Evolutionary conservation across 1,140 invertebrate genomes (phyloP).

Genomic region (Rhopalosiphum maidis): DNA sequence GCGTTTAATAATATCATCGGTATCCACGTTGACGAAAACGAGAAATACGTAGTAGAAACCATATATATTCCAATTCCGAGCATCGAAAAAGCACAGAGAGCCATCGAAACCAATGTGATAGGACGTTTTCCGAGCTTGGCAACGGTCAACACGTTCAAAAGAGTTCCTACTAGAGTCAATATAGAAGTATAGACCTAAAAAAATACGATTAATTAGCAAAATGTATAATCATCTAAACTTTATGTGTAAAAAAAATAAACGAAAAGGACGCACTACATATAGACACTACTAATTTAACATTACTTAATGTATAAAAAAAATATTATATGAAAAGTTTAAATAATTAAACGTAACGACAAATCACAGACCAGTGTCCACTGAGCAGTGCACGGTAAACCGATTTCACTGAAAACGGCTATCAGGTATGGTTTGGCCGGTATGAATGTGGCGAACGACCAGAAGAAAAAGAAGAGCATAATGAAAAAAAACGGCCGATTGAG

Average conservation of each 20-base stretch:
- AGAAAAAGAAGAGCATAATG: conserved; percentile 53
- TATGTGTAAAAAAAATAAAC: neutral
- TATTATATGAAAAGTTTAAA: neutral
- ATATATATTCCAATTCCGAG: conserved; percentile 50
- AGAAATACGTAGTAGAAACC: neutral
- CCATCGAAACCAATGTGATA: conserved; percentile 53
- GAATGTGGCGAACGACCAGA: conserved; percentile 33
- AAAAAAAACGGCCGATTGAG: conserved; percentile 34
- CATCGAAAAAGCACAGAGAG: conserved; percentile 30
- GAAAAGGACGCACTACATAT: neutral
- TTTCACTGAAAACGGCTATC: conserved; percentile 51
- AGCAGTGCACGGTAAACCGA: conserved; percentile 40
- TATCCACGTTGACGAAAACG: conserved; percentile 49
- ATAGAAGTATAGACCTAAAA: conserved; percentile 43
- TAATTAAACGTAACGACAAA: neutral
- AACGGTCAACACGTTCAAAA: conserved; percentile 51
- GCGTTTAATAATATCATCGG: conserved; percentile 50
- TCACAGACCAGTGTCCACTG: conserved; percentile 50
- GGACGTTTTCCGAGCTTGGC: conserved; percentile 55
- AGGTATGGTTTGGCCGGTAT: conserved; percentile 49
- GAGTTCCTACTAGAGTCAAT: conserved; percentile 43
- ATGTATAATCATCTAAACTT: neutral
- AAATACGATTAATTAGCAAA: neutral
- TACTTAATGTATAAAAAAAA: too few species aligned
- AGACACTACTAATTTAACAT: too few species aligned